Conservation (phyloP, 2,888 invertebrate genomes). For the Cephus pulcher region DNA sequence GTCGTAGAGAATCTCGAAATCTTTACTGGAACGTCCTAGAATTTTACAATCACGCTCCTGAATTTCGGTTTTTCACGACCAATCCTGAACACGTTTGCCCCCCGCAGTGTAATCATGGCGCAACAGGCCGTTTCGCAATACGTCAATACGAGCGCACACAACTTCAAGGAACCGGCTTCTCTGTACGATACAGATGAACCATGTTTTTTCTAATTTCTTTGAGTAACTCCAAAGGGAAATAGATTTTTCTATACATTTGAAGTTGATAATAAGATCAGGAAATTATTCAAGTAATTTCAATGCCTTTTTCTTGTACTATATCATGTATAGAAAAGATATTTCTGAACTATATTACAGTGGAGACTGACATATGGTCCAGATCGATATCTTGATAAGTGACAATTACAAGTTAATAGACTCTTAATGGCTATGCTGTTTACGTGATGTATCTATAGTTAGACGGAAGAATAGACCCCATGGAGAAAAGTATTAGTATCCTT, state of each 20-base stretch:
- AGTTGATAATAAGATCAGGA: background rate
- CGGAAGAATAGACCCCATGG: background rate
- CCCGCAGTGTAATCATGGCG: background rate
- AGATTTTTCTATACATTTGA: background rate
- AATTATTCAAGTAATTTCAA: background rate
- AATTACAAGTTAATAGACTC: background rate
- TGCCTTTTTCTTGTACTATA: background rate
- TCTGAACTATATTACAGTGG: background rate
- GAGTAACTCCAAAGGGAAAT: background rate
- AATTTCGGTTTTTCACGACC: background rate
- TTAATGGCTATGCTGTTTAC: background rate
- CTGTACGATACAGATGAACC: background rate
- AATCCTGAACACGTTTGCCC: background rate
- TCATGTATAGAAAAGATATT: background rate
- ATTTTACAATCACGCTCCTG: conserved; percentile 4
- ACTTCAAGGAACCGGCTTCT: background rate
- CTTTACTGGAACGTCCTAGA: background rate
- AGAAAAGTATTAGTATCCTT: background rate
- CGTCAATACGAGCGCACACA: conserved; percentile 1
- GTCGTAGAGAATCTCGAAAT: background rate
- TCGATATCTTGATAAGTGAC: background rate
- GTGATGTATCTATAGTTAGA: background rate
- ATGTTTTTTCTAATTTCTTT: background rate
- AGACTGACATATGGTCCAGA: background rate
- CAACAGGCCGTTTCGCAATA: background rate